A percentile compares a stretch with the other conserved stretches of the same genome.
These are phyloP conservation scores for Lycopodina hypogea DNA, from an alignment of 37 sponge, comb jelly and placozoan species.

Conservation along the genomic window DNA sequence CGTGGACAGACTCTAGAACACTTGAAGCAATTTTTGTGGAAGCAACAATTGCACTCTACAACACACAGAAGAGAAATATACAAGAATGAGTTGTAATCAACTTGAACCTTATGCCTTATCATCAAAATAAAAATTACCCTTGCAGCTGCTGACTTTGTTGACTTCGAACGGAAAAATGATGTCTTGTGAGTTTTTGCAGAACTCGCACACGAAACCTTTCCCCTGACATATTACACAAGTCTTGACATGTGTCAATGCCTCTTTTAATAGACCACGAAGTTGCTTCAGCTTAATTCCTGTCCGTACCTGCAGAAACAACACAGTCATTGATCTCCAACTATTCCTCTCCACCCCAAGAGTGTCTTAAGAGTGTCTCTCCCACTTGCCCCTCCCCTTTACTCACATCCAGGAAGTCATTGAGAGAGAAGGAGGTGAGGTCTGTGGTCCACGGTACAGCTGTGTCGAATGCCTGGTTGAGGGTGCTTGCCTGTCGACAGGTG, in stretches of 20 bases:
- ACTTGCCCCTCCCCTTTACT: too few species aligned
- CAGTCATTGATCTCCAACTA: background rate
- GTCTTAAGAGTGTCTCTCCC: background rate
- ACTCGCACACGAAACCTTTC: slow-evolving; percentile 94
- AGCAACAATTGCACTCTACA: slow-evolving; percentile 55
- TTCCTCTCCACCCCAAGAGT: background rate
- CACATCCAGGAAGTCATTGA: slow-evolving; percentile 72
- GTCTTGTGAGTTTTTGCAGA: slow-evolving; percentile 74
- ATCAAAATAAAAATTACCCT: slow-evolving; percentile 15
- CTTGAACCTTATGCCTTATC: background rate
- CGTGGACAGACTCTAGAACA: slow-evolving; percentile 29
- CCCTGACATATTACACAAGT: slow-evolving; percentile 67
- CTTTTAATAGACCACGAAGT: slow-evolving; percentile 14
- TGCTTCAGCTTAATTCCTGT: slow-evolving; percentile 26
- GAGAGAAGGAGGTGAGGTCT: slow-evolving; percentile 67
- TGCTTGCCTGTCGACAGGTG: slow-evolving; percentile 35
- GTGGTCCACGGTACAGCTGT: slow-evolving; percentile 55
- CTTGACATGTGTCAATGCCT: slow-evolving; percentile 48
- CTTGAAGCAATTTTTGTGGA: slow-evolving; percentile 47
- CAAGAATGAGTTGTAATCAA: background rate
- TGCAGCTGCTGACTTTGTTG: slow-evolving; percentile 62
- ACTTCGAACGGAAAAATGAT: slow-evolving; percentile 93
- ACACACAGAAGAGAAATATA: background rate
- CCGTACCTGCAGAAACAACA: slow-evolving; percentile 22
- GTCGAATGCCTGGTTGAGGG: slow-evolving; percentile 43